Percentiles rank a stretch among this genome's conserved stretches.
Evolutionary conservation across 2,888 invertebrate genomes (phyloP).

Genomic region (Nymphalis c-album): DNA sequence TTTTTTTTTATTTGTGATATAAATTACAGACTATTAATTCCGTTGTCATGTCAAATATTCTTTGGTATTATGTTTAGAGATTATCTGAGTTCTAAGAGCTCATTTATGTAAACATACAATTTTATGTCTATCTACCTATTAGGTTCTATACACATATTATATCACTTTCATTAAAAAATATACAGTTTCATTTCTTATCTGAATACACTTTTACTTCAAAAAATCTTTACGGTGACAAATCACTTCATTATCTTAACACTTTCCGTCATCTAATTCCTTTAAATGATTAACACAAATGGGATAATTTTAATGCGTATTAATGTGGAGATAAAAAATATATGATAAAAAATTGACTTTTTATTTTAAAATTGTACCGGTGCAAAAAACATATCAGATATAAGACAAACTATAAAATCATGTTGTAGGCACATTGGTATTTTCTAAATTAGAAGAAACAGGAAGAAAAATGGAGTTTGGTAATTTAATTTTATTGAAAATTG

Average conservation of each 20-base stretch:
- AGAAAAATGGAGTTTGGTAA: conserved; percentile 8
- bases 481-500: not conserved
- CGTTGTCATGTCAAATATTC: conserved; percentile 21
- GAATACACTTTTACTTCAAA: not conserved
- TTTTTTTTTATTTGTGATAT: not conserved
- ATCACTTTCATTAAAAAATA: conserved; percentile 18
- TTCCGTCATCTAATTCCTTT: not conserved
- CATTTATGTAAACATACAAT: conserved; percentile 18
- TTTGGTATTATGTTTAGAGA: conserved; percentile 6
- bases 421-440: conserved; percentile 59
- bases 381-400: not conserved
- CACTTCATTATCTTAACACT: not conserved
- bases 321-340: not conserved
- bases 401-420: conserved; percentile 40
- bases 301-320: not conserved
- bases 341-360: not conserved
- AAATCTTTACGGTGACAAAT: not conserved
- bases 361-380: not conserved
- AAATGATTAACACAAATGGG: not conserved
- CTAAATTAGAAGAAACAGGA: conserved; percentile 22
- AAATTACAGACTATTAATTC: not conserved
- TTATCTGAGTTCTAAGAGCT: conserved; percentile 25
- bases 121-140: conserved; percentile 14
- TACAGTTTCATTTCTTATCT: conserved; percentile 11
- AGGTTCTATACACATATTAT: conserved; percentile 14